Evolutionary conservation across 2,888 invertebrate genomes (phyloP), one percentile per base, ranked within the genome.

Genomic region (Noctua pronuba): DNA sequence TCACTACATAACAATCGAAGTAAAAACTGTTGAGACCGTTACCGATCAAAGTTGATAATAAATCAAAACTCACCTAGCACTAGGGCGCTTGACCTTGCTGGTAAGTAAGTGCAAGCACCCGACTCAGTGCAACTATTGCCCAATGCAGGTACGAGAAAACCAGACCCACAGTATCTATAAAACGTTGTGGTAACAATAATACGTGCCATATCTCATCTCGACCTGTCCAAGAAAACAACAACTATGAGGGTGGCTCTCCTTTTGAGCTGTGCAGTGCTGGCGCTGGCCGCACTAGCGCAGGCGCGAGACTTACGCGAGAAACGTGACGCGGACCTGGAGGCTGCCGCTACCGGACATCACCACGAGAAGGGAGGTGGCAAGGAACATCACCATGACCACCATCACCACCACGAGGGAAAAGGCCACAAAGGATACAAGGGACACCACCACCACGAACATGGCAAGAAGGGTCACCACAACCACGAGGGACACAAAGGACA

Each of bases 401-500:
- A 97, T 90, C 96, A 97, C 78, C 96, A 97, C 46, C 97, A 98
- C 88, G 98, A 98, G 0, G 97, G 97, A 72, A 97, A 98, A 88
- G 98, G 97, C 16, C 97, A 98, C 87, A 98, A 98, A 86, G 97
- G 97, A 1, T 97, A 98, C 94, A 97, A 98, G 88, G 97, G 97
- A 24, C 97, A 97, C 77, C 98, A 98, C 88, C 97, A 97, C 82
- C 97, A 97, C 82, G 97, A 97, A 84, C 97, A 98, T 91, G 97
- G 97, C 65, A 96, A 97, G 83, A 98, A 98, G 89, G 98, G 98
- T 1, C 98, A 98, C 91, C 98, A 98, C 91, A 97, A 98, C 91
- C 97, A 98, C 89, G 97, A 97, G 83, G 97, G 97, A 1, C 97
- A 97, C 88, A 95, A 96, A 77, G 97, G 97, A 13, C 96, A 97